A percentile compares a stretch with the other conserved stretches of the same genome.
phyloP scores from a whole-genome alignment of 2,888 invertebrate species.

The Pristionchus maxplancki region DNA sequence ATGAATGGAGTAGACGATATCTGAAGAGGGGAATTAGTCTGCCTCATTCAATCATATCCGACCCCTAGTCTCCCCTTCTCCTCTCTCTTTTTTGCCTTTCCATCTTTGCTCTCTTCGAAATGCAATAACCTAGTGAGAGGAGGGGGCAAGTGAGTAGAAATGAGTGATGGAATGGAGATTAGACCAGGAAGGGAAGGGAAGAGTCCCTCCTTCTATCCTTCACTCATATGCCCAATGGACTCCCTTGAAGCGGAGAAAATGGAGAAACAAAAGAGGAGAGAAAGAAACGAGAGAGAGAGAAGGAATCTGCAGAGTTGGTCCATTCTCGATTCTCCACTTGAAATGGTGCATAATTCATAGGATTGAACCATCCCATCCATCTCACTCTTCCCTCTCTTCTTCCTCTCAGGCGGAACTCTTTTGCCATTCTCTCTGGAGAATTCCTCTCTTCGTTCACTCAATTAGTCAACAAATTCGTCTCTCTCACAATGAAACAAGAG shows the following conservation, averaged over 20 bases:
- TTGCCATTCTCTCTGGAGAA: neutral
- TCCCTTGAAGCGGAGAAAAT: slow-evolving; percentile 15
- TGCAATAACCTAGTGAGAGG: slow-evolving; percentile 39
- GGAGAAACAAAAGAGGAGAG: neutral
- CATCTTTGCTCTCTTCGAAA: slow-evolving; percentile 44
- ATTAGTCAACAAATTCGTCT: slow-evolving; percentile 24
- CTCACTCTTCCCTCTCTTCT: neutral
- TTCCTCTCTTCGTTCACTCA: slow-evolving; percentile 27
- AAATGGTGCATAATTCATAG: neutral
- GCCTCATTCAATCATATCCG: neutral
- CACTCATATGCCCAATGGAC: neutral
- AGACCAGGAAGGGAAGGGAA: slow-evolving; percentile 29
- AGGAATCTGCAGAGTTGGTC: neutral
- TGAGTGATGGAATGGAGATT: slow-evolving; percentile 44
- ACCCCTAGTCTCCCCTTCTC: neutral
- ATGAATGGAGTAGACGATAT: slow-evolving; percentile 45
- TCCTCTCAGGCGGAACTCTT: neutral
- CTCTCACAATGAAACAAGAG: slow-evolving; percentile 26
- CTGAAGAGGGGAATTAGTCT: neutral
- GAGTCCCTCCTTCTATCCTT: neutral
- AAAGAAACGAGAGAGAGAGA: neutral
- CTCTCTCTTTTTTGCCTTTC: neutral
- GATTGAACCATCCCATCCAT: neutral
- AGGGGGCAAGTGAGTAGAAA: slow-evolving; percentile 1
- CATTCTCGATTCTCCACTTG: neutral